Evolutionary conservation across 2,797 vertebrate genomes (phyloP).

Genomic region (Tarsius wallacei): DNA sequence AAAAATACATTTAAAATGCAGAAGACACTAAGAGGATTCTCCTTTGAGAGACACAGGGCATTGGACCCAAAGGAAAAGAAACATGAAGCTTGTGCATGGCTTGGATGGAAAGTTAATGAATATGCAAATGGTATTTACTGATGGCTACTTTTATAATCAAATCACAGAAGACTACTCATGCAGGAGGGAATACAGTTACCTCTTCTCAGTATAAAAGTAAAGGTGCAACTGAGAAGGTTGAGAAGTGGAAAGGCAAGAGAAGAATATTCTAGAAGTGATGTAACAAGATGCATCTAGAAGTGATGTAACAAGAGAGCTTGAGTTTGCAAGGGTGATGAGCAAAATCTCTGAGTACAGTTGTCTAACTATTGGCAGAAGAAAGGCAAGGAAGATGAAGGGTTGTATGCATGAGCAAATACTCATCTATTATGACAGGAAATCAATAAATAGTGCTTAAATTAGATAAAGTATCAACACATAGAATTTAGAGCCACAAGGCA

Average conservation of each 20-base stretch:
- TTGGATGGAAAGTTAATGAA: background rate
- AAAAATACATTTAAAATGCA: background rate
- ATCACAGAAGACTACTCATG: background rate
- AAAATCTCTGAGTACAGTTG: background rate
- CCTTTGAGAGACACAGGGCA: background rate
- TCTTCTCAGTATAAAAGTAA: background rate
- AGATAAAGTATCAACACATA: background rate
- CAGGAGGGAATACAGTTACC: background rate
- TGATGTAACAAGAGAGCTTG: background rate
- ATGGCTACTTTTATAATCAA: slow-evolving; percentile 39
- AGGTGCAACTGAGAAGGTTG: background rate
- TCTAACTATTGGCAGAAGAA: background rate
- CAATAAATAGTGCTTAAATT: background rate
- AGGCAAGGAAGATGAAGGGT: background rate
- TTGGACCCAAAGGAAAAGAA: background rate
- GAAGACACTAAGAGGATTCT: background rate
- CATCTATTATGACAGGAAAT: background rate
- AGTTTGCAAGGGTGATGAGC: background rate
- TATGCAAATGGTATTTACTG: slow-evolving; percentile 22
- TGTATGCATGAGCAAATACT: background rate
- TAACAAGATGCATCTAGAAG: background rate
- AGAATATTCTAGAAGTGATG: background rate
- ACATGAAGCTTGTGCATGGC: background rate
- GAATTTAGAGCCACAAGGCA: background rate
- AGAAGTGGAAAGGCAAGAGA: background rate